These are phyloP conservation scores for Geococcyx californianus DNA, from an alignment of 2,113 vertebrate species.

Conservation along the genomic window DNA sequence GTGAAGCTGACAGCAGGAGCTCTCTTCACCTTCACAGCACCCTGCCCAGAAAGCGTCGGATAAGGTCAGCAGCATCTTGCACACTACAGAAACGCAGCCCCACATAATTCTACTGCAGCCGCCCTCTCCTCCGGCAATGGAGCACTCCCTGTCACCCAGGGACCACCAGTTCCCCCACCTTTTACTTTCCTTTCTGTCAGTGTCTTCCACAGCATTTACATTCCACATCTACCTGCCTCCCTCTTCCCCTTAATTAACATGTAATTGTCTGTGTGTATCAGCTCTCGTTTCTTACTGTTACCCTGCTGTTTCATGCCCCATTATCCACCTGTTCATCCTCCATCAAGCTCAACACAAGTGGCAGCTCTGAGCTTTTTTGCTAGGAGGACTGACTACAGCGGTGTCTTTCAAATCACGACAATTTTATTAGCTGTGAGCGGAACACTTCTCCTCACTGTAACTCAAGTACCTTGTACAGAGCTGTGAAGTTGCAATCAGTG, in stretches of 20 bases:
- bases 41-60: not conserved
- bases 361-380: not conserved
- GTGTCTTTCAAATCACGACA: not conserved
- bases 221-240: not conserved
- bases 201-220: not conserved
- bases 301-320: not conserved
- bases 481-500: not conserved
- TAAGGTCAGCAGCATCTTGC: not conserved
- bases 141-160: not conserved
- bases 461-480: not conserved
- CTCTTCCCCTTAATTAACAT: not conserved
- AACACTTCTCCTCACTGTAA: not conserved
- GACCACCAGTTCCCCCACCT: not conserved
- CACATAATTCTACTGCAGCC: fast-evolving
- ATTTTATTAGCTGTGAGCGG: not conserved
- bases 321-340: not conserved
- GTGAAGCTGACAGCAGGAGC: not conserved
- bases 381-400: not conserved
- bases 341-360: not conserved
- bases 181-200: not conserved
- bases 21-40: not conserved
- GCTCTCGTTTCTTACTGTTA: not conserved
- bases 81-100: fast-evolving
- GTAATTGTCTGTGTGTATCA: not conserved
- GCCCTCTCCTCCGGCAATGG: not conserved